A percentile compares a stretch with the other conserved stretches of the same genome.
These are phyloP conservation scores for Melanostigma gelatinosum DNA, from an alignment of 2,113 vertebrate genomes.

Conservation along the genomic window DNA sequence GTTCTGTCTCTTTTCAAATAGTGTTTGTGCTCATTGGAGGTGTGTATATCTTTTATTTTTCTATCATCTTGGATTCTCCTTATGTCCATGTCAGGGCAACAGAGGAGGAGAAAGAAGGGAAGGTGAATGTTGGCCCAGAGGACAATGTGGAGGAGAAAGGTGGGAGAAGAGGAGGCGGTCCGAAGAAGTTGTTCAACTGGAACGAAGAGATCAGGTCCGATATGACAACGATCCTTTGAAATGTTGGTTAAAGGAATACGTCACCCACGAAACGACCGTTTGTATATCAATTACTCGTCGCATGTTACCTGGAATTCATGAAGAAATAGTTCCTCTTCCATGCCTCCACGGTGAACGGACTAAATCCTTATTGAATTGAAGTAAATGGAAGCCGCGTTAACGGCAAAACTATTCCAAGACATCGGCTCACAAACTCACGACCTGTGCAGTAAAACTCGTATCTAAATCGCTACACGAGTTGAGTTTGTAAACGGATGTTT, in stretches of 20 bases:
- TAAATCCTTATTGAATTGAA: too few relatives aligned
- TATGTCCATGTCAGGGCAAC: constrained; percentile 80
- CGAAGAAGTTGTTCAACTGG: constrained; percentile 95
- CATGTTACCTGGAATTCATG: too few relatives aligned
- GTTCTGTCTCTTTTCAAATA: not conserved
- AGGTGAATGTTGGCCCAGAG: constrained; percentile 83
- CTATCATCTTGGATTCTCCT: not conserved
- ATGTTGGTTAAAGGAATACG: not conserved
- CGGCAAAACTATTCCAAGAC: too few relatives aligned
- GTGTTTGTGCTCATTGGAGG: not conserved
- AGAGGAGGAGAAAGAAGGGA: constrained; percentile 89
- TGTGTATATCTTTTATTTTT: not conserved
- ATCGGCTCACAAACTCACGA: too few relatives aligned
- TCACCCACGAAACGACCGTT: not conserved
- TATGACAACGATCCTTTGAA: not conserved
- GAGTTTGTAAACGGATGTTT: too few relatives aligned
- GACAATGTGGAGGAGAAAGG: constrained; percentile 87
- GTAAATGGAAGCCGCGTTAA: not conserved
- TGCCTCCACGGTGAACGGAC: too few relatives aligned
- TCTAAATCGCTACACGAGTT: too few relatives aligned
- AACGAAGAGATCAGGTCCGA: constrained; percentile 91
- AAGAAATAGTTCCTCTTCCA: too few relatives aligned
- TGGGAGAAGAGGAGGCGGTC: constrained; percentile 84
- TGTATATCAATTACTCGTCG: not conserved
- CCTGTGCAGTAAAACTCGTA: too few relatives aligned